Evolutionary conservation across 2,797 vertebrate species (phyloP).

Genomic region (Mormyrops attenuatus): DNA sequence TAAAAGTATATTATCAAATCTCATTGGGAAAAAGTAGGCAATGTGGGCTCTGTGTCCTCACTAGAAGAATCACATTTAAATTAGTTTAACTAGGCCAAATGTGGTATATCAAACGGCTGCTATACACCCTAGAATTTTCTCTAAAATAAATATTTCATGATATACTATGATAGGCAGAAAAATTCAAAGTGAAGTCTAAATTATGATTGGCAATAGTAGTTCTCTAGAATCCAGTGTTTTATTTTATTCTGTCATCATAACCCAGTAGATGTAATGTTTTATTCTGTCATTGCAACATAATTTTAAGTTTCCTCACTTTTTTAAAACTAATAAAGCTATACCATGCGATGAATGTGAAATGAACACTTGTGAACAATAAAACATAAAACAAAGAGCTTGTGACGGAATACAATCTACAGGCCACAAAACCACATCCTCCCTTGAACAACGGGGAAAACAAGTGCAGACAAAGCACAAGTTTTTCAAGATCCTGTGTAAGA

Average conservation of each 20-base stretch:
- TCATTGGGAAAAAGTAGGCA: background rate
- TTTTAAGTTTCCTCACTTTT: background rate
- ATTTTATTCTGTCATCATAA: background rate
- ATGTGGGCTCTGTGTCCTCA: background rate
- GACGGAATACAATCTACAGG: background rate
- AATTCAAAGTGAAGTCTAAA: background rate
- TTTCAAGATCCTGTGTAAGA: background rate
- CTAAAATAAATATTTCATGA: background rate
- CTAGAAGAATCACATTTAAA: background rate
- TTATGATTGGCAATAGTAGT: background rate
- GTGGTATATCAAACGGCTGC: background rate
- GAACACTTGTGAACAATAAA: background rate
- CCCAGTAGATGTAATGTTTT: background rate
- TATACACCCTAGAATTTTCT: background rate
- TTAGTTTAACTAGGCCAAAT: background rate
- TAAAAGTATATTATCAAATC: background rate
- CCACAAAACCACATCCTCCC: slow-evolving; percentile 26
- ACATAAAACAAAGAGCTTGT: background rate
- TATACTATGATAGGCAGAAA: background rate
- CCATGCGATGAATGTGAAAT: background rate
- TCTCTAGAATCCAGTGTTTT: background rate
- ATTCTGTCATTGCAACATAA: background rate
- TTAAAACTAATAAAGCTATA: background rate
- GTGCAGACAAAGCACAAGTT: background rate
- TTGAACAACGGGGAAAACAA: background rate